These are phyloP conservation scores for Lasiommata megera DNA, from an alignment of 2,888 invertebrate genomes.

Conservation along the genomic window DNA sequence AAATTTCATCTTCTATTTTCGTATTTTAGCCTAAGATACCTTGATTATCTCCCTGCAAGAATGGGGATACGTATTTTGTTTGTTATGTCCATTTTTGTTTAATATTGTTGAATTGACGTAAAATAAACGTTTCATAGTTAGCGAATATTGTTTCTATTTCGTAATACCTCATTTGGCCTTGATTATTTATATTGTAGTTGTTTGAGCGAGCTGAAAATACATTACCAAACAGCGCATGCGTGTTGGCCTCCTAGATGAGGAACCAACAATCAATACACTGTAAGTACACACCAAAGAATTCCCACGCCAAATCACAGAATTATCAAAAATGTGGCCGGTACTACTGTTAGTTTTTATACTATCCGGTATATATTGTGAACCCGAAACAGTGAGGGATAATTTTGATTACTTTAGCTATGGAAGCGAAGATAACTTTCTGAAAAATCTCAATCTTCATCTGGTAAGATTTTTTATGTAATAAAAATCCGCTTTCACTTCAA, in stretches of 20 bases:
- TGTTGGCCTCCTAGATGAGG: conserved; percentile 34
- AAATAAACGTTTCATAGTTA: conserved; percentile 58
- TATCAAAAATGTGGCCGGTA: conserved; percentile 42
- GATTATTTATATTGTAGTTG: conserved; percentile 29
- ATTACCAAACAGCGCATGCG: conserved; percentile 61
- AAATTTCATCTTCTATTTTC: conserved; percentile 74
- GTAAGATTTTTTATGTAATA: conserved; percentile 44
- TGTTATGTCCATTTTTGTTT: conserved; percentile 49
- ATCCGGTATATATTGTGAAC: conserved; percentile 60
- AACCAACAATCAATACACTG: conserved; percentile 61
- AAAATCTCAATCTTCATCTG: conserved; percentile 64
- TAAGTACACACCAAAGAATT: conserved; percentile 46
- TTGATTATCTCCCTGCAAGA: conserved; percentile 37
- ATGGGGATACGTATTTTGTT: conserved; percentile 24
- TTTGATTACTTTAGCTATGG: conserved; percentile 74
- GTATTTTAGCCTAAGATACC: conserved; percentile 52
- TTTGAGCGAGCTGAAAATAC: conserved; percentile 36
- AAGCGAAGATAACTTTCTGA: conserved; percentile 62
- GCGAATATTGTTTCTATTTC: conserved; percentile 42
- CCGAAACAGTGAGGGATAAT: conserved; percentile 72
- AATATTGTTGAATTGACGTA: conserved; percentile 53
- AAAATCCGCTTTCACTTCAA: neutral
- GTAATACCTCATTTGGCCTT: conserved; percentile 30
- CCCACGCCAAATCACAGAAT: conserved; percentile 50
- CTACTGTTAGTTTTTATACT: conserved; percentile 46